Percentiles rank a stretch among this genome's conserved stretches.
These are phyloP conservation scores for Hirudinaria manillensis DNA, from an alignment of 2,888 invertebrate genomes.

Conservation along the genomic window DNA sequence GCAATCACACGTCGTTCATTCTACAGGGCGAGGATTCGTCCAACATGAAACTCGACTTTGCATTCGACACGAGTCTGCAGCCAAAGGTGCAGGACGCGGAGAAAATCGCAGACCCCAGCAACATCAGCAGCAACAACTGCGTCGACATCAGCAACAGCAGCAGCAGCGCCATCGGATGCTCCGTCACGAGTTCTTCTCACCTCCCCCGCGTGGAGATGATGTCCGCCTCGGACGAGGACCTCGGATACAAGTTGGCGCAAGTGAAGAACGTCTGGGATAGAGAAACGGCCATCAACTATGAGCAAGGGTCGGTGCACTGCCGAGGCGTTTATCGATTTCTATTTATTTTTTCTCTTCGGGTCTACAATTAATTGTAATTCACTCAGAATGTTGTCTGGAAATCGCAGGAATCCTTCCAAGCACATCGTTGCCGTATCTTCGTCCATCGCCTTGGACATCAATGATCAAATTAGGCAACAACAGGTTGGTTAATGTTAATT, in stretches of 20 bases:
- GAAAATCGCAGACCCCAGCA: background rate
- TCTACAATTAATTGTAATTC: background rate
- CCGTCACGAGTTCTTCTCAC: background rate
- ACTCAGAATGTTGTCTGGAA: background rate
- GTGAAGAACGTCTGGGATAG: constrained; percentile 69
- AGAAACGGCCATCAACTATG: background rate
- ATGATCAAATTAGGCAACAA: background rate
- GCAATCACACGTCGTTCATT: background rate
- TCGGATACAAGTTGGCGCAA: constrained; percentile 86
- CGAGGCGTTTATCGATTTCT: background rate
- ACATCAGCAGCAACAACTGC: background rate
- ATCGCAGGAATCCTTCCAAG: background rate
- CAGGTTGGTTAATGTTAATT: background rate
- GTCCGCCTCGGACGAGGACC: constrained; percentile 66
- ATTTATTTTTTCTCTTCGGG: background rate
- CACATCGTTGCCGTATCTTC: background rate
- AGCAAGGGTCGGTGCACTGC: background rate
- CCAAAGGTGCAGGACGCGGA: background rate
- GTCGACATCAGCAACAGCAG: background rate
- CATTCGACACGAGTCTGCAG: constrained; percentile 67
- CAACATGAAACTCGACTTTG: constrained; percentile 85
- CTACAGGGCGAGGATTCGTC: constrained; percentile 54
- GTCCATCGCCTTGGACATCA: background rate
- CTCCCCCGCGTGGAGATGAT: background rate
- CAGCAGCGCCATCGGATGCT: constrained; percentile 3